Evolutionary conservation across 2,888 invertebrate species (phyloP), one percentile per base, ranked within the genome.

Genomic region (Trichacis sp.): DNA sequence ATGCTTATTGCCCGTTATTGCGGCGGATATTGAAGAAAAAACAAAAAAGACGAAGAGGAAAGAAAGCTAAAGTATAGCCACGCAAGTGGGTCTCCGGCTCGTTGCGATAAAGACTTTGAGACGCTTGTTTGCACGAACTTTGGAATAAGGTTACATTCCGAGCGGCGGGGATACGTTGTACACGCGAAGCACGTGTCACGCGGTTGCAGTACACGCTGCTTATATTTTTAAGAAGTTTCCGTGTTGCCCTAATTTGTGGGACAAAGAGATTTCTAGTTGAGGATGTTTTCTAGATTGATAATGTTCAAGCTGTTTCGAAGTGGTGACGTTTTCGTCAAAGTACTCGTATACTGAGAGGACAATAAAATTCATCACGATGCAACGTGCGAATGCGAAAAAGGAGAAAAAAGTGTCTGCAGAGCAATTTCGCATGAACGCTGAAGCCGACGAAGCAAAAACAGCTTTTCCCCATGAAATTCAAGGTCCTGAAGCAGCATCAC

Each of bases 1-100:
- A 53, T 17, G 64, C 68, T 74, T 63, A 69, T 77, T 77, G 75
- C 67, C 24, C 68, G 70, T 74, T 75, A 74, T 77, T 77, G 71
- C 69, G 68, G 61, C 69, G 68, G 61, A 57, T 68, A 3, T 3
- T 24, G 24, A 24, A 24, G 24, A 24, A 24, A 24, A 24, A 24
- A 24, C 24, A 24, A 24, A 24, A 24, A 24, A 5, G 67, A 56
- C 20, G 62, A 33, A 48, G n/a, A 71, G 55, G 67, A 66, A 68
- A 69, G 68, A 68, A 64, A 70, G 63, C 60, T 6, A 45, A 45
- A 45, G 12, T 45, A 45, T 12, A 18, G 24, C 36, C 45, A 43
- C 54, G 36, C 38, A 42, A 51, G 46, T 49, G 58, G 54, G 30
- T 20, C 53, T 53, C 53, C 53, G 49, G 46, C 58, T 29, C 40